Evolutionary conservation across 2,888 invertebrate genomes (phyloP).

Genomic region (Masnerella sp.): DNA sequence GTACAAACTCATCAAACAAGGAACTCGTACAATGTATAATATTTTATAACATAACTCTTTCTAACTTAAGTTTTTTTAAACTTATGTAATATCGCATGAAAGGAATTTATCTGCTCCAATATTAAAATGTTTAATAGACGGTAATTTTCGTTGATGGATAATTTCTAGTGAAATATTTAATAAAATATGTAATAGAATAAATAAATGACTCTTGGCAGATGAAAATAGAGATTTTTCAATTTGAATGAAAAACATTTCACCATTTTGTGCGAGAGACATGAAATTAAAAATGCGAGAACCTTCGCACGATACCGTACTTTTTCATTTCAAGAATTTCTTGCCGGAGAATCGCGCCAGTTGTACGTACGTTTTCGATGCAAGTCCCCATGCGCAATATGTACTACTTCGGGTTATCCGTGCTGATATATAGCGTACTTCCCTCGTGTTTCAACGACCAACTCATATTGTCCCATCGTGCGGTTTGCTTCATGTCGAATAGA

Average conservation of each 20-base stretch:
- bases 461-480: conserved; percentile 34
- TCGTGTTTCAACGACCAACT: conserved; percentile 48
- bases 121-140: too few relatives aligned
- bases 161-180: too few relatives aligned
- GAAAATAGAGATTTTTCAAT: too few relatives aligned
- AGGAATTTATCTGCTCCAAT: not conserved
- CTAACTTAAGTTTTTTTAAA: too few relatives aligned
- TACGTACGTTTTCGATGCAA: conserved; percentile 40
- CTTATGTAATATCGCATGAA: not conserved
- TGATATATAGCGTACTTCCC: conserved; percentile 43
- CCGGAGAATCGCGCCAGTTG: conserved; percentile 34
- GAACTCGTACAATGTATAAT: too few relatives aligned
- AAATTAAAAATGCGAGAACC: conserved; percentile 23
- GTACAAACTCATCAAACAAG: too few relatives aligned
- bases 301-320: conserved; percentile 1
- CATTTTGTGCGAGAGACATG: not conserved
- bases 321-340: conserved; percentile 25
- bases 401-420: conserved; percentile 34
- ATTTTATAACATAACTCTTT: too few relatives aligned
- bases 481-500: conserved; percentile 31
- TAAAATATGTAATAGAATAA: too few relatives aligned
- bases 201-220: too few relatives aligned
- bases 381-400: conserved; percentile 54
- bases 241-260: not conserved
- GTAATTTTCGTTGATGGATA: too few relatives aligned